Evolutionary conservation across 2,113 vertebrate genomes (phyloP), one percentile per base, ranked within the genome.

Genomic region (Uropsilus gracilis): DNA sequence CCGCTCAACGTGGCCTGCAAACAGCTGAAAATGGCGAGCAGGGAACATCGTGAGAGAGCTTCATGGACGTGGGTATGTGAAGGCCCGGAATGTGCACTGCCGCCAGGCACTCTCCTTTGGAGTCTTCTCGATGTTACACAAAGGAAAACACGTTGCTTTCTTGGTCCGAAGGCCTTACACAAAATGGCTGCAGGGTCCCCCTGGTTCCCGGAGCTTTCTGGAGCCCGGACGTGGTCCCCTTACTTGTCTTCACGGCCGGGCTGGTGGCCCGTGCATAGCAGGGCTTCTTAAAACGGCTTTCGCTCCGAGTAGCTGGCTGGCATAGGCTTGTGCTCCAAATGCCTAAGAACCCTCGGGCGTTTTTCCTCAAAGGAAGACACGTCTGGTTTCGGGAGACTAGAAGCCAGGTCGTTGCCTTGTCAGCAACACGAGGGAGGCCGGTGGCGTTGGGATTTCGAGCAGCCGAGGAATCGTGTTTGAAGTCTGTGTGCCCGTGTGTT

Each of bases 401-500:
- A 85, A 61, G 66, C 18, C 39, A 87, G 68, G 24, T 78, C 0
- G 5, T 59, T 94, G 32, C 46, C 46, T 78, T 89, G 53, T 59
- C 59, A 63, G 76, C 39, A 87, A 82, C 57, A 86, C 81, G 37
- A 66, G 17, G 57, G 26, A 1, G 13, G 11, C 30, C 22, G 42
- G 46, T 69, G 48, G 28, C 61, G 69, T 81, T 66, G 69, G 63
- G 89, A 86, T 89, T 91, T 93, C 71, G 76, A 18, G 44, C 89
- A 73, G 94, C 28, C 4, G 44, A 50, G 0, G 18, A 66, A 34
- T 46, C 32, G 20, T 69, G 28, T 37, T 89, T 26, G 50, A 46
- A 44, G 32, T 78, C 8, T 46, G 1, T 78, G 48, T 82, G 53
- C 42, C 39, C 28, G 37, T 17, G 28, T 84, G 17, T 32, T 55